These are phyloP conservation scores for Agrochola lota DNA, from an alignment of 2,888 invertebrate genomes.

Conservation along the genomic window DNA sequence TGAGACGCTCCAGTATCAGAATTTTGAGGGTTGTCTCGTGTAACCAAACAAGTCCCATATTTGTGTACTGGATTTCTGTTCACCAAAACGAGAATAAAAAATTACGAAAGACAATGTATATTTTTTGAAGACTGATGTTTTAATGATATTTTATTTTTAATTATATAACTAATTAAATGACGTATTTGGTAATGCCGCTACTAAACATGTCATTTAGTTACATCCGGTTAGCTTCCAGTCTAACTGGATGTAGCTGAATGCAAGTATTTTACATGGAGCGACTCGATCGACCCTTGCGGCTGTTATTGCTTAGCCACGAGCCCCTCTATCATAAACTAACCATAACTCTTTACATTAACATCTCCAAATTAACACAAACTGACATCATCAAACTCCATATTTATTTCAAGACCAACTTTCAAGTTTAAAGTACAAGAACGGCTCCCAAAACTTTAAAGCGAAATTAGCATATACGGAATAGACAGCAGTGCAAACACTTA, in stretches of 20 bases:
- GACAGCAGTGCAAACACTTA: conserved; percentile 63
- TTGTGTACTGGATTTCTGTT: too few species aligned
- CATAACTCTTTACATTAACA: background rate
- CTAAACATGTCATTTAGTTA: too few species aligned
- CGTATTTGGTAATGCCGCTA: background rate
- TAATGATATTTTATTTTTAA: too few species aligned
- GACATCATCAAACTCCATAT: conserved; percentile 30
- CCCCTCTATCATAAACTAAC: background rate
- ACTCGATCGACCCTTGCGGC: background rate
- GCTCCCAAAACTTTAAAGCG: conserved; percentile 51
- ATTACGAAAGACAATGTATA: too few species aligned
- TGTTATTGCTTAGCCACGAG: background rate
- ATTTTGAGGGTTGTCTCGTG: too few species aligned
- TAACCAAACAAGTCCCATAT: too few species aligned
- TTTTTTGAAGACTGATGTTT: too few species aligned
- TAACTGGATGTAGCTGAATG: background rate
- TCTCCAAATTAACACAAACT: background rate
- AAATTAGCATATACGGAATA: conserved; percentile 63
- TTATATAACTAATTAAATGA: too few species aligned
- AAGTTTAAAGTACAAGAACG: conserved; percentile 34
- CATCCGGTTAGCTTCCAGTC: too few species aligned
- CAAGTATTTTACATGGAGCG: background rate
- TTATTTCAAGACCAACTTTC: conserved; percentile 48
- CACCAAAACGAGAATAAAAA: too few species aligned
- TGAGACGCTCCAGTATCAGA: too few species aligned